These are phyloP conservation scores for Tamias sibiricus DNA, from an alignment of 2,113 vertebrate genomes.

Conservation along the genomic window DNA sequence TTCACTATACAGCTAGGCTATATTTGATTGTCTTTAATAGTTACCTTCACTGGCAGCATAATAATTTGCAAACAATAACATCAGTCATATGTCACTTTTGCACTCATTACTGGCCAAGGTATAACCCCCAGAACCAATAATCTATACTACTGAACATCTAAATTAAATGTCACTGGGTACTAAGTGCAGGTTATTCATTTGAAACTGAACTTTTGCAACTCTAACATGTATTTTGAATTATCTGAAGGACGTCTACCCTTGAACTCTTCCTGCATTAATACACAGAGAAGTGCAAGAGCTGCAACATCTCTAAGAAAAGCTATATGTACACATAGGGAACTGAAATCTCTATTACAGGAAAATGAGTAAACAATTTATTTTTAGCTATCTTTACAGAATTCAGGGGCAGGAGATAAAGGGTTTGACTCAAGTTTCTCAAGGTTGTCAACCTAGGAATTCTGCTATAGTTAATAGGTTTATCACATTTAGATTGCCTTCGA, in stretches of 20 bases:
- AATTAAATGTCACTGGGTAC: conserved; percentile 72
- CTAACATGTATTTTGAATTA: conserved; percentile 74
- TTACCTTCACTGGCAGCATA: conserved; percentile 76
- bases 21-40: conserved; percentile 80
- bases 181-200: conserved; percentile 71
- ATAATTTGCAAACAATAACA: conserved; percentile 82
- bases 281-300: conserved; percentile 64
- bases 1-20: conserved; percentile 60
- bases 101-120: conserved; percentile 77
- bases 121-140: conserved; percentile 77
- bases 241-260: conserved; percentile 79
- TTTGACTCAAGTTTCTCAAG: conserved; percentile 68
- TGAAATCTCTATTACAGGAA: conserved; percentile 71
- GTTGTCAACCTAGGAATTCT: not conserved
- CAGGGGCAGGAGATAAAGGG: conserved; percentile 45
- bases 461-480: conserved; percentile 51
- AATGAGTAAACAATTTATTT: conserved; percentile 75
- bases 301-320: conserved; percentile 63
- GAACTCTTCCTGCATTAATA: conserved; percentile 77
- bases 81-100: conserved; percentile 75
- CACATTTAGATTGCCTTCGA: conserved; percentile 49
- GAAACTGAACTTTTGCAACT: conserved; percentile 73
- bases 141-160: conserved; percentile 68
- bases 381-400: conserved; percentile 73
- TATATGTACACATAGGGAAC: conserved; percentile 57